Evolutionary conservation across 2,888 invertebrate species (phyloP).

Genomic region (Drosophila flavopinicola): DNA sequence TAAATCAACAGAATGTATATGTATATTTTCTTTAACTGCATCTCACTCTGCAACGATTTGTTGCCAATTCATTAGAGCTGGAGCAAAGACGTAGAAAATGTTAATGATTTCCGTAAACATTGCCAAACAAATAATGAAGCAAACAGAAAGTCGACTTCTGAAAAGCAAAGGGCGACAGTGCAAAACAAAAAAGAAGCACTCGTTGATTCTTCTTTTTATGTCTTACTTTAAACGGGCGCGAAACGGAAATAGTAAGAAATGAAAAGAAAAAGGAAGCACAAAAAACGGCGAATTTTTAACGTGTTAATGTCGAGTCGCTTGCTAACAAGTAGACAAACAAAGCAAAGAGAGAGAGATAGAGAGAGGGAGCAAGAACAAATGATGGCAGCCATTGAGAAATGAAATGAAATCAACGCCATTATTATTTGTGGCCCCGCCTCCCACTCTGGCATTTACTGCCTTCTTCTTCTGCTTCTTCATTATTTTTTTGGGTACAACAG

Average conservation of each 20-base stretch:
- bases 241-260: conserved; percentile 41
- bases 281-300: conserved; percentile 55
- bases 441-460: not conserved
- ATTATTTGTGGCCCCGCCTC: conserved; percentile 54
- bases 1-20: conserved; percentile 2
- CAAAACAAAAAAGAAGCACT: conserved; percentile 17
- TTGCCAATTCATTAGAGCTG: conserved; percentile 53
- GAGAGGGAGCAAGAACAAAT: conserved; percentile 29
- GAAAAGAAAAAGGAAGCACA: conserved; percentile 3
- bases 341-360: conserved; percentile 29
- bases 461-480: too few relatives aligned
- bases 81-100: conserved; percentile 30
- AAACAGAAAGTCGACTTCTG: conserved; percentile 10
- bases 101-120: conserved; percentile 57
- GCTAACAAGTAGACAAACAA: conserved; percentile 72
- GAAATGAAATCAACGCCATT: conserved; percentile 74
- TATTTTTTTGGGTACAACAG: conserved; percentile 15
- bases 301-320: conserved; percentile 65
- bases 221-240: conserved; percentile 38
- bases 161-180: conserved; percentile 9
- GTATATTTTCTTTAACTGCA: conserved; percentile 1
- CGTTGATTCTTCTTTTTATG: conserved; percentile 50
- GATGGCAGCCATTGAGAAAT: conserved; percentile 54
- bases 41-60: conserved; percentile 10
- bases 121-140: conserved; percentile 53